Base-by-base conservation (phyloP, 2,888 invertebrate genomes). In the Spatulosminthurus flaviceps region DNA sequence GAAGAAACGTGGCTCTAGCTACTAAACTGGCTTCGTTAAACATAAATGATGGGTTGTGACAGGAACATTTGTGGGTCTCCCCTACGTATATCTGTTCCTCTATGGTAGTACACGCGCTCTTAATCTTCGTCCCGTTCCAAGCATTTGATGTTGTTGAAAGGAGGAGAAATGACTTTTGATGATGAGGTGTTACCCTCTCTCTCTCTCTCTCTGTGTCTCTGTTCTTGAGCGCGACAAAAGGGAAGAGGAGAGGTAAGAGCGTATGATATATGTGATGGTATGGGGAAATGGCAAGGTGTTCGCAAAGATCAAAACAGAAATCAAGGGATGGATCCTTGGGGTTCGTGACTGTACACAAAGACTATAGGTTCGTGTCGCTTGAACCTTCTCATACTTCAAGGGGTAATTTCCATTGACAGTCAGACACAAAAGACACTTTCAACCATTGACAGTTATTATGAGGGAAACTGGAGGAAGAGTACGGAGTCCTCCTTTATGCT, bases 331-430 rank as follows among this genome's bases (percentile, higher is more conserved):
- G 34, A 9, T 34, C 34, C 9, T 34, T 26, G 72, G 77, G 67
- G 80, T 64, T 80, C 82, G 82, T 82, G 82, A 81, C 81, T 79
- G 78, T 29, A 70, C 78, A 81, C 81, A 82, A 82, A 82, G 51
- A 13, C 5, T 51, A 19, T 16, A n/a, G 82, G 75, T 7, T 34
- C 34, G 78, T 41, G 16, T 16, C 24, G 22, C 61, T 28, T 4
- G 16, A 51, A 9, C 16, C 19, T 51, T 51, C 51, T 51, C 51
- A 13, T n/a, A 2, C n/a, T n/a, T 16, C 51, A 51, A 13, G 2
- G 51, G 51, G 19, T 51, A 51, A 51, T 51, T 51, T 51, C n/a
- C 51, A 51, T 19, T 51, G 34, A 51, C 19, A 19, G 51, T 51
- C n/a, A n/a, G 19, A 51, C 51, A 51, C 16, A 51, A 51, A 51